Evolutionary conservation across 2,888 invertebrate species (phyloP).

Genomic region (Cosmorhoe ocellata): DNA sequence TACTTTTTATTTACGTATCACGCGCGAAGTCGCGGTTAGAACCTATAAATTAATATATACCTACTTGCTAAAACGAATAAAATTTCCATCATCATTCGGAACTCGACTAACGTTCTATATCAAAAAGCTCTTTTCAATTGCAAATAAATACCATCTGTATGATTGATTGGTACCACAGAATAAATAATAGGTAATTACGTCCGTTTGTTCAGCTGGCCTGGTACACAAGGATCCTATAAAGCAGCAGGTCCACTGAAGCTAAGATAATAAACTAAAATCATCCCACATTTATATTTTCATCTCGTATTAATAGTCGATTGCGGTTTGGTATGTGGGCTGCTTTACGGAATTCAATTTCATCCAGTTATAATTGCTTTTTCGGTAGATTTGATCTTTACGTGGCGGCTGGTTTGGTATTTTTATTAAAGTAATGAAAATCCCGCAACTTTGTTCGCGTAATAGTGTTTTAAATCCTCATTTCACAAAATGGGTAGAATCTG

Average conservation of each 20-base stretch:
- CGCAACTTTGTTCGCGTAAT: too few relatives aligned
- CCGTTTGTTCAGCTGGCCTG: constrained; percentile 22
- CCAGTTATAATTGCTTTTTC: constrained; percentile 18
- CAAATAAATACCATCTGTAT: constrained; percentile 11
- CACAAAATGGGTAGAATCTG: too few relatives aligned
- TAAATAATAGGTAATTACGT: constrained; percentile 6
- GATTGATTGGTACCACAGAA: constrained; percentile 13
- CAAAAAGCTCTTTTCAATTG: constrained; percentile 9
- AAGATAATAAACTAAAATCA: not conserved
- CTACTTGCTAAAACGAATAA: not conserved
- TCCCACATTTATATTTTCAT: not conserved
- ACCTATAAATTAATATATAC: too few relatives aligned
- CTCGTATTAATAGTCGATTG: not conserved
- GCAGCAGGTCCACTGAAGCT: not conserved
- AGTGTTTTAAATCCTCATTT: too few relatives aligned
- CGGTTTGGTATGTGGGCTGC: not conserved
- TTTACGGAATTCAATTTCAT: constrained; percentile 15
- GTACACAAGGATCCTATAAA: constrained; percentile 6
- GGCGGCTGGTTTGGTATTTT: constrained; percentile 1
- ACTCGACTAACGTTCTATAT: too few relatives aligned
- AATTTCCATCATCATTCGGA: not conserved
- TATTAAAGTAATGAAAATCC: not conserved
- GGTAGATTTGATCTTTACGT: constrained; percentile 4
- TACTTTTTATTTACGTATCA: too few relatives aligned
- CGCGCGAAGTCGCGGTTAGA: too few relatives aligned